Evolutionary conservation across 2,888 invertebrate species (phyloP).

Genomic region (Allacma fusca): DNA sequence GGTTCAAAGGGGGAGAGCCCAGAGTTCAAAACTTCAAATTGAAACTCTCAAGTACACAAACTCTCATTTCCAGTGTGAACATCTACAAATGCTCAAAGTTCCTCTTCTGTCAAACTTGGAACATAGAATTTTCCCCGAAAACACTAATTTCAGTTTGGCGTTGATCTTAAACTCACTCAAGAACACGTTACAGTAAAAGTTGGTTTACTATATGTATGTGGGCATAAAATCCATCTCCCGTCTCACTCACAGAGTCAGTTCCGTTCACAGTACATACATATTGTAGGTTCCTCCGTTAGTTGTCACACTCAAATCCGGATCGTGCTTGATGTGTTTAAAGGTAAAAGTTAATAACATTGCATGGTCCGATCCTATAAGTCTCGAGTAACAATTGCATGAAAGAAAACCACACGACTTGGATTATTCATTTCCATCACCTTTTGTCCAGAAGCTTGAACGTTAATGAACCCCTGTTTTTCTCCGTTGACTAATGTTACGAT

Average conservation of each 20-base stretch:
- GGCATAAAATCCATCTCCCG: no score
- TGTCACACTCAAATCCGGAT: neutral
- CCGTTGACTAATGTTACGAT: neutral
- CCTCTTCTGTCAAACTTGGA: no score
- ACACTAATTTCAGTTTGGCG: no score
- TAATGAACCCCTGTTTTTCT: conserved; percentile 33
- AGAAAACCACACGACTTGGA: conserved; percentile 4
- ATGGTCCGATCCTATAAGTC: conserved; percentile 31
- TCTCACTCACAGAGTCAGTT: no score
- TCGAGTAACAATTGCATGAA: conserved; percentile 1
- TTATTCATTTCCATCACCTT: conserved; percentile 17
- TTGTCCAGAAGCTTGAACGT: conserved; percentile 5
- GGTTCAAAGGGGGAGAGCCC: no score
- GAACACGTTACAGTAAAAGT: no score
- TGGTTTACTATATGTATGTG: no score
- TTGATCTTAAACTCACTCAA: no score
- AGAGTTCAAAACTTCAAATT: neutral
- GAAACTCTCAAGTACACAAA: neutral
- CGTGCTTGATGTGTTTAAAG: neutral
- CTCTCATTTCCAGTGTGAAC: neutral
- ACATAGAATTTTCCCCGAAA: no score
- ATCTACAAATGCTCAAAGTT: no score
- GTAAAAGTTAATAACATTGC: conserved; percentile 28
- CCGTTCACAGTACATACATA: no score
- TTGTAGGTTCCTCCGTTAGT: no score